Percentiles rank a stretch among this genome's conserved stretches.
These are phyloP conservation scores for Tetramorium alpestre DNA, from an alignment of 1,140 invertebrate species.

Conservation along the genomic window DNA sequence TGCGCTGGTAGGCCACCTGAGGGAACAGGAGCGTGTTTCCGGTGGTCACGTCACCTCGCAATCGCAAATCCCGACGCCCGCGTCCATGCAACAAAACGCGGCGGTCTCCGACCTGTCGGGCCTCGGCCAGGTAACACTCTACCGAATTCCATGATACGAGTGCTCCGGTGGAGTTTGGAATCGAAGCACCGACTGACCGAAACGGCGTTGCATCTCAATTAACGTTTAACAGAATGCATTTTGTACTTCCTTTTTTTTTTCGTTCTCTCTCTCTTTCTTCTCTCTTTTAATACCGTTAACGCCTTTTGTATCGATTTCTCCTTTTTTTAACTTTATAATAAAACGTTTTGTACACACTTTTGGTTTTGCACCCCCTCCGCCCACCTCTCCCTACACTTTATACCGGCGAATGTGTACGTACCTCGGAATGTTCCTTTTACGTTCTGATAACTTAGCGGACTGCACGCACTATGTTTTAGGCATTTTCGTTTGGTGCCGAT, in stretches of 20 bases:
- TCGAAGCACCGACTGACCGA: constrained; percentile 65
- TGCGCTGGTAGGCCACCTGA: constrained; percentile 93
- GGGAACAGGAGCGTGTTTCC: constrained; percentile 91
- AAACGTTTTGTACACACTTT: constrained; percentile 66
- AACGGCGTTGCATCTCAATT: constrained; percentile 73
- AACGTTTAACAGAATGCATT: constrained; percentile 77
- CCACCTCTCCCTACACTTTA: background rate
- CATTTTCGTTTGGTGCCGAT: constrained; percentile 54
- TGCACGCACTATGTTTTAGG: constrained; percentile 56
- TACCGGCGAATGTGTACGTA: constrained; percentile 10
- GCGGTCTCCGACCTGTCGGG: constrained; percentile 81
- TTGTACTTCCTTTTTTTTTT: constrained; percentile 68
- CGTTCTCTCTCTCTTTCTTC: constrained; percentile 11
- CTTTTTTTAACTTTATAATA: constrained; percentile 73
- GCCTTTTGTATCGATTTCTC: constrained; percentile 73
- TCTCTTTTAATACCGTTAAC: constrained; percentile 76
- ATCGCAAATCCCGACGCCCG: constrained; percentile 76
- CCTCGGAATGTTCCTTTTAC: background rate
- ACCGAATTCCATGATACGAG: constrained; percentile 82
- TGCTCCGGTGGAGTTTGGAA: constrained; percentile 67
- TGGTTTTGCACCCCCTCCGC: constrained; percentile 52
- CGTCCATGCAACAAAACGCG: constrained; percentile 79
- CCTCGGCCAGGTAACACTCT: constrained; percentile 85
- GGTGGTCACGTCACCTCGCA: constrained; percentile 78
- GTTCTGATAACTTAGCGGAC: constrained; percentile 25